Base-by-base conservation (phyloP, 2,113 vertebrate genomes). In the Pimephales promelas region DNA sequence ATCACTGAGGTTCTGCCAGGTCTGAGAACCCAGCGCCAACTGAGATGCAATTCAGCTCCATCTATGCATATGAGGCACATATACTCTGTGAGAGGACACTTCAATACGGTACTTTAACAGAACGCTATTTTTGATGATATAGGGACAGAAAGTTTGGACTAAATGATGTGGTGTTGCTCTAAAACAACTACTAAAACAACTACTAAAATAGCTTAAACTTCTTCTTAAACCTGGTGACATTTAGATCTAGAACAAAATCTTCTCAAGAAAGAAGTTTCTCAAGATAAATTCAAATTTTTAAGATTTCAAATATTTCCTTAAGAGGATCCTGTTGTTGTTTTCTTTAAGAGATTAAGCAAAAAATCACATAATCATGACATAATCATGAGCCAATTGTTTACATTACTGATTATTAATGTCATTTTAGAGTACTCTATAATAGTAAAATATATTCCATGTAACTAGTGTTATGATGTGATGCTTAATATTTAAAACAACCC, bases 1-100 rank as follows among this genome's bases (percentile, higher is more conserved):
- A 76, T 84, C 81, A 78, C 75, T 82, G 85, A 87, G 84, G 81
- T 79, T 66, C 85, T 83, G 81, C 72, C 73, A 81, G 86, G 72
- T 83, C 78, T 86, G 83, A 85, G 83, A 87, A 87, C 86, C 79
- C 57, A 0, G 80, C 66, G 59, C 83, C 86, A 85, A 84, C 82
- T 72, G 79, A 83, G 71, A 87, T 13, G 77, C 83, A 87, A 80
- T 87, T 84, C 72, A 83, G 59, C 14, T 7, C 61, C 3, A 14
- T 45, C 56, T 79, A 24, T 59, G 56, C 54, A 61, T 79, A 59
- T 45, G 57, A 36, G 76, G 13, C 57, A 79, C 28, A 24, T 57
- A 57, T 76, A 77, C 5, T 5, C 28, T n/a, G 11, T 40, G 52
- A 77, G 28, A 77, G 74, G 34, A 54, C 28, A 77, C 28, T 77